A percentile compares a stretch with the other conserved stretches of the same genome.
Conservation (phyloP, 2,797 vertebrate species). For the Tympanoctomys barrerae region DNA sequence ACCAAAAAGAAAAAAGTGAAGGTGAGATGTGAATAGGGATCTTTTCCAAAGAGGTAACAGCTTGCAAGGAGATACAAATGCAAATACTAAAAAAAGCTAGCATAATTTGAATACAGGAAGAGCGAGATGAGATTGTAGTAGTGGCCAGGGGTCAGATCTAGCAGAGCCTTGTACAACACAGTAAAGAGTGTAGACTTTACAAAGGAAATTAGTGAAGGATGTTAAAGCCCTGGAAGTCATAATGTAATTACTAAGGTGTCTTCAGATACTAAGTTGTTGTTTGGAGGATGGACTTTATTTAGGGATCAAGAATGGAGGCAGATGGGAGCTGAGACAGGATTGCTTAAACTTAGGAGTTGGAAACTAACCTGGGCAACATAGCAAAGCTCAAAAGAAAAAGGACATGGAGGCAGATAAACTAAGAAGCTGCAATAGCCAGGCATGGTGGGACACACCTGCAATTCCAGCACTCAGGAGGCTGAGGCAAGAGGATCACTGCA, state of each 20-base stretch:
- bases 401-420: neutral
- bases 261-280: neutral
- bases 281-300: slow-evolving; percentile 1
- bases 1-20: neutral
- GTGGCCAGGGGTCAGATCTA: neutral
- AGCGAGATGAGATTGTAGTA: neutral
- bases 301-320: slow-evolving; percentile 50
- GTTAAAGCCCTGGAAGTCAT: neutral
- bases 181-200: neutral
- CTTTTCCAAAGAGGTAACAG: neutral
- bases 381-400: neutral
- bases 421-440: slow-evolving; percentile 8
- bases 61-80: slow-evolving; percentile 32
- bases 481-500: neutral
- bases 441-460: neutral
- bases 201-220: neutral
- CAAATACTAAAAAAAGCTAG: slow-evolving; percentile 18
- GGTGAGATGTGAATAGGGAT: neutral
- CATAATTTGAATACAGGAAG: neutral
- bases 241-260: neutral
- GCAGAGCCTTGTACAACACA: neutral
- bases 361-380: neutral
- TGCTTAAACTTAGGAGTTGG: neutral
- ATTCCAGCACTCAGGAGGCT: neutral
- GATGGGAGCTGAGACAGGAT: neutral